Evolutionary conservation across 1,140 invertebrate genomes (phyloP), one percentile per base, ranked within the genome.

Genomic region (Drosophila kohkoa): DNA sequence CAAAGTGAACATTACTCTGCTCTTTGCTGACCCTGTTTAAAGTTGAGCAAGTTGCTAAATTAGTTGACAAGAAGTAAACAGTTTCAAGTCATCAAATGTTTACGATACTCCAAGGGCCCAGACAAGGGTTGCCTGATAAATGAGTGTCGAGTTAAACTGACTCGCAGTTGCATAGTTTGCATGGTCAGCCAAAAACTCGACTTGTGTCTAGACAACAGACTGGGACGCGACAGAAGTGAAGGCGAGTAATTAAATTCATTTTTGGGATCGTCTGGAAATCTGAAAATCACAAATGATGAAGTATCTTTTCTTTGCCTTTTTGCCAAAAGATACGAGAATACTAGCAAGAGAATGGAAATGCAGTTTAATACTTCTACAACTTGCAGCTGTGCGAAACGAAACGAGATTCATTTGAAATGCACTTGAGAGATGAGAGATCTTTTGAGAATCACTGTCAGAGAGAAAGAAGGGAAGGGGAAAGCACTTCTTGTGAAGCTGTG

Each of bases 171-270:
- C n/a, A 43, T 13, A 43, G 41, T 62, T n/a, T 48, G 49, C 49
- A 15, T 46, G 41, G 63, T 67, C 63, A 52, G 46, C 35, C 55
- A 54, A 71, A 48, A 57, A 52, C 45, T 16, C 1, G n/a, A 52
- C 3, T 25, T 25, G n/a, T 16, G 74, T 72, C 74, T 76, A 76
- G 74, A 76, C 69, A 20, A 41, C 45, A 51, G 51, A 57, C 28
- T 41, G 16, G 30, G 74, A 30, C 52, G 68, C 46, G 73, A 76
- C 48, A 0, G 43, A 41, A 57, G 55, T 59, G 59, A 46, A 57
- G 60, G 54, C 55, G 64, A 69, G 38, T 60, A 69, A 77, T 77
- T 69, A 70, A 75, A 70, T 48, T 59, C 51, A 69, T 35, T 43
- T 60, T 54, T 28, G 20, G 8, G 7, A 16, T 20, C 10, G 54